Evolutionary conservation across 2,797 vertebrate genomes (phyloP).

Genomic region (Bradypodion ventrale): DNA sequence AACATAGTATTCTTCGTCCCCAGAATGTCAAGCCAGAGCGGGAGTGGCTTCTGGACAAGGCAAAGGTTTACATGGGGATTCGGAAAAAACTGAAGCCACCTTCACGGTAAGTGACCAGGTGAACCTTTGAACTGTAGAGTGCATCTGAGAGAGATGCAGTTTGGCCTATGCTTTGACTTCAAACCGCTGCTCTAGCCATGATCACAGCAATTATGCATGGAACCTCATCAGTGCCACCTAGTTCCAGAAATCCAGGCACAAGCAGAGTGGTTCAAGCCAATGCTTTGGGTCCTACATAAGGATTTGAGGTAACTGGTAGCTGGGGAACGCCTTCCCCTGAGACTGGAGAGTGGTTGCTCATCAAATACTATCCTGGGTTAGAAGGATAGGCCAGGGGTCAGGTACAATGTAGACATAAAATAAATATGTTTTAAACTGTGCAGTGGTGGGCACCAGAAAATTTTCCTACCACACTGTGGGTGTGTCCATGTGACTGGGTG

Average conservation of each 20-base stretch:
- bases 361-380: neutral
- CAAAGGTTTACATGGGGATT: slow-evolving; percentile 94
- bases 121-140: no score
- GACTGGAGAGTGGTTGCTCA: neutral
- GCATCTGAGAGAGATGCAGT: neutral
- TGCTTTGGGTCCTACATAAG: neutral
- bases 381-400: neutral
- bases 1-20: neutral
- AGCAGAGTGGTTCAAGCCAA: no score
- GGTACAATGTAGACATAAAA: neutral
- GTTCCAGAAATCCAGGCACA: neutral
- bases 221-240: neutral
- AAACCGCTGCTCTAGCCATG: neutral
- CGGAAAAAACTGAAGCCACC: slow-evolving; percentile 93
- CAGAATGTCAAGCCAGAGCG: slow-evolving; percentile 91
- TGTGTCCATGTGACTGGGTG: no score
- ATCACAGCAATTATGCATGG: neutral
- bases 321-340: neutral
- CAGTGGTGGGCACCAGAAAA: no score
- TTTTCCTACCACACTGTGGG: no score
- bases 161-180: neutral
- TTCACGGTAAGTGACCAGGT: slow-evolving; percentile 78
- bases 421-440: no score
- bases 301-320: no score
- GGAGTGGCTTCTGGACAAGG: slow-evolving; percentile 88